These are phyloP conservation scores for Sphyrna mokarran DNA, from an alignment of 2,113 vertebrate genomes.

Conservation along the genomic window DNA sequence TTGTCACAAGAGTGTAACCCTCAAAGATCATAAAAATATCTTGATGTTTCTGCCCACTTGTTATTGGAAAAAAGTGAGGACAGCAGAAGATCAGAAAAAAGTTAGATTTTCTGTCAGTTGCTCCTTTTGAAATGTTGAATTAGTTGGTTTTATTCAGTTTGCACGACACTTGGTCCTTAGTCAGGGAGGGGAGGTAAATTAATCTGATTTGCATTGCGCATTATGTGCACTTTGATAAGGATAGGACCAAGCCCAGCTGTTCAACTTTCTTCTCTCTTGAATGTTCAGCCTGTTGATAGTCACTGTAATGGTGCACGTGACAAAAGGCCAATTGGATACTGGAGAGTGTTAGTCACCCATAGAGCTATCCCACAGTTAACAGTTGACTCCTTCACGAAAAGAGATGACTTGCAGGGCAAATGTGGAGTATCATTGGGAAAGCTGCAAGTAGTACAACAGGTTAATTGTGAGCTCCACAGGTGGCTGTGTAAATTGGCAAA, in stretches of 20 bases:
- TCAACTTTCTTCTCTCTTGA: background rate
- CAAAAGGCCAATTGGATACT: background rate
- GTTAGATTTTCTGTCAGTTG: background rate
- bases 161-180: background rate
- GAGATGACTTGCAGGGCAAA: background rate
- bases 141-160: background rate
- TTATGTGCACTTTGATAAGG: background rate
- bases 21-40: background rate
- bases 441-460: background rate
- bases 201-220: background rate
- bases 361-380: background rate
- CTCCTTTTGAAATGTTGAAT: background rate
- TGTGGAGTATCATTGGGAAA: background rate
- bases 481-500: background rate
- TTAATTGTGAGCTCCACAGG: conserved; percentile 15
- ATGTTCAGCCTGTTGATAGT: background rate
- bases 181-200: background rate
- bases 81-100: background rate
- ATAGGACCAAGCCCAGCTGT: background rate
- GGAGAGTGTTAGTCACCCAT: background rate
- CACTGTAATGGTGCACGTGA: background rate
- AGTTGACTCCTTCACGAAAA: background rate
- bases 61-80: background rate
- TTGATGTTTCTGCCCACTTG: background rate
- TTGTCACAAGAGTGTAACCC: background rate